Conservation (phyloP, 2,888 invertebrate genomes). For the Brassicogethes aeneus region DNA sequence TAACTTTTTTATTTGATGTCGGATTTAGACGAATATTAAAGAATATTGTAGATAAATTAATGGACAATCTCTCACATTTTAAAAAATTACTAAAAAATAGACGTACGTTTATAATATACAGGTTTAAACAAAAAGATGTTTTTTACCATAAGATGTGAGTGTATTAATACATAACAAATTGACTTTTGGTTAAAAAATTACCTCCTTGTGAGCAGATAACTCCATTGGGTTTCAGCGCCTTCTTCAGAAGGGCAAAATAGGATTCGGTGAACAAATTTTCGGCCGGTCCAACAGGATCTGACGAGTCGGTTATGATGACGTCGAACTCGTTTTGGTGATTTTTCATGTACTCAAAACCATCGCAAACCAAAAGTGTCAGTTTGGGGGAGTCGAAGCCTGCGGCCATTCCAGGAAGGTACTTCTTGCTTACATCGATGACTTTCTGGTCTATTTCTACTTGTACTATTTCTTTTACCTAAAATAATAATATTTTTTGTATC, state of each 20-base stretch:
- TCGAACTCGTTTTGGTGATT: conserved; percentile 80
- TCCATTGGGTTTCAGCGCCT: conserved; percentile 75
- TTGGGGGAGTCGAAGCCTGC: conserved; percentile 77
- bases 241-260: conserved; percentile 59
- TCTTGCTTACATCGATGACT: conserved; percentile 84
- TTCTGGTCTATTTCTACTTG: conserved; percentile 91
- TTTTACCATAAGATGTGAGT: too few species aligned
- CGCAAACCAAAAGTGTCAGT: conserved; percentile 61
- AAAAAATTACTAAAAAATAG: too few species aligned
- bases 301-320: conserved; percentile 97
- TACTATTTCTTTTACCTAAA: conserved; percentile 2
- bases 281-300: conserved; percentile 88
- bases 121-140: too few species aligned
- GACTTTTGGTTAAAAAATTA: not conserved
- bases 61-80: too few species aligned
- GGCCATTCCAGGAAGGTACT: conserved; percentile 86
- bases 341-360: conserved; percentile 93
- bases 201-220: conserved; percentile 80
- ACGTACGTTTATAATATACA: too few species aligned
- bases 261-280: conserved; percentile 46
- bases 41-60: too few species aligned
- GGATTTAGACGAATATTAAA: too few species aligned
- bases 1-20: too few species aligned
- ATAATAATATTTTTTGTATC: too few species aligned
- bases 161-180: not conserved